Evolutionary conservation across 2,113 vertebrate species (phyloP), one percentile per base, ranked within the genome.

Genomic region (Macquaria australasica): DNA sequence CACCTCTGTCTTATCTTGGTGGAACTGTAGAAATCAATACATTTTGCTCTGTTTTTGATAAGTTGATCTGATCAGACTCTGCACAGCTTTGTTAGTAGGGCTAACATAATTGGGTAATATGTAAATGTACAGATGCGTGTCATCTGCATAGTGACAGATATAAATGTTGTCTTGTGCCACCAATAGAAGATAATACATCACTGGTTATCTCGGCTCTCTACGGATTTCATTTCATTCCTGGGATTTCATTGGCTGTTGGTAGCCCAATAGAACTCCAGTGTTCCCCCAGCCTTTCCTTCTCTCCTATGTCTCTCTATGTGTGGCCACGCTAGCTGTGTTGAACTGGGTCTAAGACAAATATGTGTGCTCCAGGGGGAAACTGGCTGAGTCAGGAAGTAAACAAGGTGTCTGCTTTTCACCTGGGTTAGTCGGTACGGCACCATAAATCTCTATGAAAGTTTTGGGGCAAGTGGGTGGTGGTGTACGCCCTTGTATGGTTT

Each of bases 381-480:
- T 0, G 59, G 91, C 90, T 91, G 91, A 92, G 84, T 93, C 88
- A 90, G 92, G 80, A 84, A 70, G 74, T 69, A 87, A 71, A 34
- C 68, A 28, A 87, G 83, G 82, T 72, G 84, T 77, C 82, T 72
- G 78, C 53, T 25, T 71, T 66, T 84, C 83, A 84, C 83, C 85
- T 83, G 78, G 63, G 48, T 86, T 56, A 62, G 80, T 81, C 31
- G 0, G 37, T 2, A 39, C 85, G 23, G 20, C 3, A 20, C 58
- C 87, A 88, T 93, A 62, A 88, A 92, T 92, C 92, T 92, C 9
- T 0, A 1, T 90, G 90, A 93, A 60, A 79, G 89, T 84, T 59
- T 79, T 73, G 77, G 90, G 87, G 62, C 92, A 66, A 18, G 77
- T 7, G 48, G 56, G 72, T 3, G 82, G 59, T 1, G 20, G 55